Evolutionary conservation across 2,113 vertebrate species (phyloP).

Genomic region (Steatornis caripensis): DNA sequence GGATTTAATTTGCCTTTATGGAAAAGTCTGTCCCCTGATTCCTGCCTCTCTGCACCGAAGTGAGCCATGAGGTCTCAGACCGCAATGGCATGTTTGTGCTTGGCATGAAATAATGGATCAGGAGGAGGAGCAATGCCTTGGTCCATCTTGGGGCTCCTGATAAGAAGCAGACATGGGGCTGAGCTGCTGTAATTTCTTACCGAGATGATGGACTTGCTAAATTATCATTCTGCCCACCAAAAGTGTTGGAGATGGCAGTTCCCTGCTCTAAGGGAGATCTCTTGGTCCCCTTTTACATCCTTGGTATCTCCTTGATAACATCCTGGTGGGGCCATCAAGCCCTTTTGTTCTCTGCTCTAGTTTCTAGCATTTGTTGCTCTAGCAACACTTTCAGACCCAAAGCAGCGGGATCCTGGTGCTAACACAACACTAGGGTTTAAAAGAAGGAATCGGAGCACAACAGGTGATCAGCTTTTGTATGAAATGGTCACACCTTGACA

Average conservation of each 20-base stretch:
- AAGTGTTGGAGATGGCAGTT: not conserved
- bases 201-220: not conserved
- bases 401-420: not conserved
- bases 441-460: not conserved
- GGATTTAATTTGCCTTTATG: not conserved
- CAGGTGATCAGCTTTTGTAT: not conserved
- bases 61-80: not conserved
- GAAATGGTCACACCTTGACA: not conserved
- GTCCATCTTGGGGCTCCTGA: not conserved
- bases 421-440: not conserved
- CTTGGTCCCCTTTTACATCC: not conserved
- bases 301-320: not conserved
- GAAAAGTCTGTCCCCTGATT: not conserved
- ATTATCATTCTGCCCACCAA: not conserved
- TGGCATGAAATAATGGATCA: not conserved
- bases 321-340: not conserved
- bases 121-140: not conserved
- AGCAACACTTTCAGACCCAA: not conserved
- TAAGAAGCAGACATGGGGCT: not conserved
- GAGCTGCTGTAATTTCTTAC: not conserved
- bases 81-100: accelerated
- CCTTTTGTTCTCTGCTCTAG: not conserved
- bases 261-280: not conserved
- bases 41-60: not conserved
- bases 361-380: not conserved